Base-by-base conservation (phyloP, 2,797 vertebrate genomes). In the Lepus townsendii region DNA sequence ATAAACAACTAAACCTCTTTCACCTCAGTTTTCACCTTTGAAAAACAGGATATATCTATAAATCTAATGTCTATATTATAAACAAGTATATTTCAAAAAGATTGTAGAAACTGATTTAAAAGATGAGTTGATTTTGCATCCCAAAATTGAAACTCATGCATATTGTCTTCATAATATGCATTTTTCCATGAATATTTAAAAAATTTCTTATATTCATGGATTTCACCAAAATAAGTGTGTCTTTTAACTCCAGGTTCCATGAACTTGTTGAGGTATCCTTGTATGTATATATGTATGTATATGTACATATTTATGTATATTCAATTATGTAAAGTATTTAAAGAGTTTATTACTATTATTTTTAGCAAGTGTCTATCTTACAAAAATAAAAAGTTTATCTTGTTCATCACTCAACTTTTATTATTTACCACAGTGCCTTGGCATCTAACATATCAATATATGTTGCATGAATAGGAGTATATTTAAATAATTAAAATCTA, bases 401-500 rank as follows among this genome's bases (percentile, higher is more conserved):
- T 63, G 19, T 42, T 83, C 42, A 83, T 57, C 79, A 47, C 24
- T 80, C 20, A 50, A 12, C n/a, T 60, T 91, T 79, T 87, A 63
- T 79, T 71, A 62, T 69, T 47, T 76, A 57, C 27, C 47, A 66
- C 42, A 73, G 75, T 65, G n/a, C 20, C 68, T 85, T 17, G 77
- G 63, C 12, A 65, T 7, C 24, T 54, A 89, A 63, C 54, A 96
- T 14, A 80, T 82, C 10, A 13, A 7, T 72, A 76, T 54, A 68
- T 87, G 27, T 72, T 88, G 50, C 90, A 54, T 85, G 69, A 57
- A 78, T 11, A 84, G 7, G 92, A 47, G 69, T 50, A 60, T 27
- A 82, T 80, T 90, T 79, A 94, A 92, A 77, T 32, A 26, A 93
- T 62, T 88, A 87, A 91, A 95, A 93, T 69, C 26, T 17, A 83